A percentile compares a stretch with the other conserved stretches of the same genome.
Evolutionary conservation across 2,113 vertebrate species (phyloP).

Genomic region (Mesembrinibis cayennensis): DNA sequence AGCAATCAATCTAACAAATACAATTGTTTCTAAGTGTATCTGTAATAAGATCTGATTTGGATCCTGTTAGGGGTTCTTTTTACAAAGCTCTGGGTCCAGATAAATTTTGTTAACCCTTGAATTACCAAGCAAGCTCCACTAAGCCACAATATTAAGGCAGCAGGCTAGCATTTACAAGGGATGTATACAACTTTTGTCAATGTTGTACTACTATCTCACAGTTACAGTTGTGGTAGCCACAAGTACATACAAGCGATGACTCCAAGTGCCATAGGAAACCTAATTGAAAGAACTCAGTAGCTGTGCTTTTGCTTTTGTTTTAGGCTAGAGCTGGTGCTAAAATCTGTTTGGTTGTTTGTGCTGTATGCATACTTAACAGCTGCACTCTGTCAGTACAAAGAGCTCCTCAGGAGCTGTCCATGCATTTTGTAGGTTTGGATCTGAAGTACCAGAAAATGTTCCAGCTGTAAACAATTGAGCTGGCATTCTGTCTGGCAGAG

Average conservation of each 20-base stretch:
- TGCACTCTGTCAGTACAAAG: not conserved
- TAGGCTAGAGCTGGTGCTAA: not conserved
- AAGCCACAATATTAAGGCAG: not conserved
- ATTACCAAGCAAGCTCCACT: not conserved
- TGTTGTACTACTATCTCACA: not conserved
- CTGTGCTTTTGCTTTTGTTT: not conserved
- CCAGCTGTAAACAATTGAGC: not conserved
- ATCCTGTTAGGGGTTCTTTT: not conserved
- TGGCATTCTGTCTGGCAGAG: not conserved
- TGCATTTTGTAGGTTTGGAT: not conserved
- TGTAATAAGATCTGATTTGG: not conserved
- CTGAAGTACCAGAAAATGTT: not conserved
- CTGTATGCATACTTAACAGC: not conserved
- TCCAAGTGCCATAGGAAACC: not conserved
- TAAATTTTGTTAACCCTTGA: not conserved
- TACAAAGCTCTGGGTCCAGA: not conserved
- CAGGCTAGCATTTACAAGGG: not conserved
- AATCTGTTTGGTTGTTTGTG: not conserved
- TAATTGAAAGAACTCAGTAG: not conserved
- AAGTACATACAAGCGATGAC: fast-evolving
- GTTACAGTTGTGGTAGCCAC: not conserved
- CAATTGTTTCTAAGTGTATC: not conserved
- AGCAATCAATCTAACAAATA: not conserved
- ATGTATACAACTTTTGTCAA: not conserved
- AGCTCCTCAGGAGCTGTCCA: not conserved